A percentile compares a stretch with the other conserved stretches of the same genome.
Conservation (phyloP, 2,113 vertebrate species). For the Camelus bactrianus region DNA sequence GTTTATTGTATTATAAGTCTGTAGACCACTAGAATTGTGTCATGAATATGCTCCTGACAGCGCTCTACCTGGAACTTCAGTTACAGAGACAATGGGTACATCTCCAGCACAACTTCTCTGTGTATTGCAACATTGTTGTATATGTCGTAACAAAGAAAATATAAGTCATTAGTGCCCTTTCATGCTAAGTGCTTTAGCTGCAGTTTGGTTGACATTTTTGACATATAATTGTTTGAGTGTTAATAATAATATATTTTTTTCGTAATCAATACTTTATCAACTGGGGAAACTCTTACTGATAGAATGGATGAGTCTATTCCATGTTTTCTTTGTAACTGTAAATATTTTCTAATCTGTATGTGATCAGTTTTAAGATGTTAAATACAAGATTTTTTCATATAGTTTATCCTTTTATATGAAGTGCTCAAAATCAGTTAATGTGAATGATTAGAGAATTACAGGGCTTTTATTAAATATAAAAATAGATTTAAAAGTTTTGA, state of each 20-base stretch:
- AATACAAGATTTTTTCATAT: not conserved
- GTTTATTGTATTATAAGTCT: not conserved
- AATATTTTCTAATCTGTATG: conserved; percentile 4
- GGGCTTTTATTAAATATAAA: not conserved
- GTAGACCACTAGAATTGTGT: not conserved
- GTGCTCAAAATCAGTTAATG: not conserved
- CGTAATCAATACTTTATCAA: conserved; percentile 20
- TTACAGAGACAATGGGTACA: conserved; percentile 55
- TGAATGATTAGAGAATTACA: not conserved
- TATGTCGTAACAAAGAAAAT: conserved; percentile 62
- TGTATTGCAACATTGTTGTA: conserved; percentile 6
- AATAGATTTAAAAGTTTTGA: conserved; percentile 5
- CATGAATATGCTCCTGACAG: conserved; percentile 62
- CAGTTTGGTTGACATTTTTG: conserved; percentile 29
- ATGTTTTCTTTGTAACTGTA: not conserved
- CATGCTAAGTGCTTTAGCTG: conserved; percentile 41
- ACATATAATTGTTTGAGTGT: conserved; percentile 58
- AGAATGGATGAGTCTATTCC: not conserved
- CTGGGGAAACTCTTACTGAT: not conserved
- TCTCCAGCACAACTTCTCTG: conserved; percentile 48
- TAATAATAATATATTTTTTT: conserved; percentile 58
- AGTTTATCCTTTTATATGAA: not conserved
- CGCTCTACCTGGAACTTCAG: not conserved
- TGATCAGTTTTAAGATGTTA: conserved; percentile 16
- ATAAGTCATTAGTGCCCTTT: conserved; percentile 65